Evolutionary conservation across 2,797 vertebrate species (phyloP).

Genomic region (Danio albolineatus): DNA sequence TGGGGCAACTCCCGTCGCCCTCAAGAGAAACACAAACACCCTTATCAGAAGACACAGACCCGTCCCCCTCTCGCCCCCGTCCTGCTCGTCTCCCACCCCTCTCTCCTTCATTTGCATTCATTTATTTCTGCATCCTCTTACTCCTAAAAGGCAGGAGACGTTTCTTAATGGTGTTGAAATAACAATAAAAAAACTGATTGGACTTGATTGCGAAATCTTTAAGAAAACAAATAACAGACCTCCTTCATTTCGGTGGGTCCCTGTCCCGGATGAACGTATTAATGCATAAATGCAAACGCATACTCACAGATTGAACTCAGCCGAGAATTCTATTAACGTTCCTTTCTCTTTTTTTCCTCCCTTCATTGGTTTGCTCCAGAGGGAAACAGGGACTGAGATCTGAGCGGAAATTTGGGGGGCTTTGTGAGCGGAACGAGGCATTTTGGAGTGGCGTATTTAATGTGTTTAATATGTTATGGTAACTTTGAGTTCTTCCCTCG

Average conservation of each 20-base stretch:
- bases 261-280: slow-evolving; percentile 46
- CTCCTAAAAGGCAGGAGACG: slow-evolving; percentile 68
- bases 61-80: slow-evolving; percentile 68
- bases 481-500: slow-evolving; percentile 70
- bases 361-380: slow-evolving; percentile 68
- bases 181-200: slow-evolving; percentile 66
- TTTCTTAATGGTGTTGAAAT: slow-evolving; percentile 71
- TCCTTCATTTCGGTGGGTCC: slow-evolving; percentile 36
- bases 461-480: slow-evolving; percentile 71
- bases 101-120: slow-evolving; percentile 75
- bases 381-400: slow-evolving; percentile 64
- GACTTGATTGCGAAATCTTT: slow-evolving; percentile 65
- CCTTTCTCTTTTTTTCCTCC: slow-evolving; percentile 53
- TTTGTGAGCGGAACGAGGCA: slow-evolving; percentile 60
- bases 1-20: slow-evolving; percentile 65
- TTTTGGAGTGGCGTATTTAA: slow-evolving; percentile 65
- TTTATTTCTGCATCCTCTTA: slow-evolving; percentile 76
- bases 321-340: slow-evolving; percentile 77
- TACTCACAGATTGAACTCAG: slow-evolving; percentile 65
- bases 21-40: slow-evolving; percentile 78
- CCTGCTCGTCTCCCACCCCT: slow-evolving; percentile 44
- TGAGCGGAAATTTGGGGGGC: slow-evolving; percentile 68
- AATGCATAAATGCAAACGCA: slow-evolving; percentile 68
- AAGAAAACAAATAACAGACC: slow-evolving; percentile 61
- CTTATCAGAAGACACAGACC: slow-evolving; percentile 85